Evolutionary conservation across 2,888 invertebrate species (phyloP), one percentile per base, ranked within the genome.

Genomic region (Callyntrura guangdongensis): DNA sequence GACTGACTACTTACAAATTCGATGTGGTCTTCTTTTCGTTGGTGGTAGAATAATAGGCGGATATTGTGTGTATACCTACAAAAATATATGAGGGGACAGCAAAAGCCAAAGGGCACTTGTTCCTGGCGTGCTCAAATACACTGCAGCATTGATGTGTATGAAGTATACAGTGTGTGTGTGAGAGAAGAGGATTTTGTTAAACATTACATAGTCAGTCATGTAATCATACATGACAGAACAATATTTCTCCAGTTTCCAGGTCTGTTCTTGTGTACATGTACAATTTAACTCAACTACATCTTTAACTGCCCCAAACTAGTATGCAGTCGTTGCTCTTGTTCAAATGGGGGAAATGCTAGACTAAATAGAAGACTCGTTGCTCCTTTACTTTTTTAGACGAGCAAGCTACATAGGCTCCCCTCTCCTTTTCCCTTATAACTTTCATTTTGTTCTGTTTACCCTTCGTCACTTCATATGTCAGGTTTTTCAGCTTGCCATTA

Each of bases 401-500:
- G 12, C 45, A 74, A 11, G 11, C 8, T 12, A 47, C 12, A n/a
- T n/a, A n/a, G n/a, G 47, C 45, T 72, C 72, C 77, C 77, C 53
- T 36, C 36, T 2, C 36, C 49, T 53, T 12, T 77, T 20, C 53
- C 14, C n/a, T 53, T 72, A 53, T 77, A 77, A 77, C 53, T 77
- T 77, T 77, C 22, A 25, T 8, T 67, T 22, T 77, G 22, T 22
- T 17, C 22, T 74, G 67, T 74, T 83, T 72, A 53, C 74, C 83
- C 88, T 82, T 87, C 81, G 87, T 69, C 87, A 87, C 81, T 81
- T 87, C 81, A 87, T 47, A 61, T 61, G 86, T 81, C 87, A 87
- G 17, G n/a, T 74, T 74, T 74, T 81, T 79, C 49, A 11, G 27
- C 67, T 67, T 67, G 22, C 69, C 53, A 53, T 84, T 53, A 84